Percentiles rank a stretch among this genome's conserved stretches.
Conservation (phyloP, 2,888 invertebrate species). For the Iselma pallidipennis region DNA sequence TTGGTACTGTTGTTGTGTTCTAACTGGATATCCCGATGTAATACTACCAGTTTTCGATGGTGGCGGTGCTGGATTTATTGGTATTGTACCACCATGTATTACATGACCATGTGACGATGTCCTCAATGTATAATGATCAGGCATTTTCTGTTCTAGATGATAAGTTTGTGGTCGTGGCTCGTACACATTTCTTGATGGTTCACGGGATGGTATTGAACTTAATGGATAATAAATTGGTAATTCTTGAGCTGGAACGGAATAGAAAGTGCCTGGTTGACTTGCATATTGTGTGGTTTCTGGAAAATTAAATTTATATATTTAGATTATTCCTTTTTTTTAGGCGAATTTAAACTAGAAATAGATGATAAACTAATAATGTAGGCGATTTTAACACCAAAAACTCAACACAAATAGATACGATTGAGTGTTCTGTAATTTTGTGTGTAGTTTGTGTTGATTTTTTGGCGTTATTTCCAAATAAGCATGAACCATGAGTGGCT, state of each 20-base stretch:
- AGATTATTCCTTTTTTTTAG: not conserved
- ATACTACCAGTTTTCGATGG: slow-evolving; percentile 80
- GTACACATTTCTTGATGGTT: slow-evolving; percentile 48
- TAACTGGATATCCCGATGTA: slow-evolving; percentile 81
- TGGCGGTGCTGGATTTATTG: slow-evolving; percentile 62
- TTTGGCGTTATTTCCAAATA: not conserved
- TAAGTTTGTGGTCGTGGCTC: slow-evolving; percentile 49
- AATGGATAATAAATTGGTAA: slow-evolving; percentile 54
- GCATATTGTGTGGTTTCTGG: slow-evolving; percentile 60
- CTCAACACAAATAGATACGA: not conserved
- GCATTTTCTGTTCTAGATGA: slow-evolving; percentile 51
- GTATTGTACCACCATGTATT: slow-evolving; percentile 61
- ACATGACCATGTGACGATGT: slow-evolving; percentile 58
- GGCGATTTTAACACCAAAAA: not conserved
- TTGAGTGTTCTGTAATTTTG: not conserved
- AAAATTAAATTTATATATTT: slow-evolving; percentile 32
- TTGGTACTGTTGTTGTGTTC: slow-evolving; percentile 62
- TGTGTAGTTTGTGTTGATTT: not conserved
- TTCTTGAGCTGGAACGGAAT: slow-evolving; percentile 58
- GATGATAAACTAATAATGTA: not conserved
- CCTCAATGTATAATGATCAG: slow-evolving; percentile 54
- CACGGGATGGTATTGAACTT: slow-evolving; percentile 42
- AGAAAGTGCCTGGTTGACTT: slow-evolving; percentile 58
- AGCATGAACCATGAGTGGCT: not conserved
- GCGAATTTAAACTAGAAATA: not conserved